Evolutionary conservation across 2,113 vertebrate genomes (phyloP), one percentile per base, ranked within the genome.

Genomic region (Sinosuthora webbiana): DNA sequence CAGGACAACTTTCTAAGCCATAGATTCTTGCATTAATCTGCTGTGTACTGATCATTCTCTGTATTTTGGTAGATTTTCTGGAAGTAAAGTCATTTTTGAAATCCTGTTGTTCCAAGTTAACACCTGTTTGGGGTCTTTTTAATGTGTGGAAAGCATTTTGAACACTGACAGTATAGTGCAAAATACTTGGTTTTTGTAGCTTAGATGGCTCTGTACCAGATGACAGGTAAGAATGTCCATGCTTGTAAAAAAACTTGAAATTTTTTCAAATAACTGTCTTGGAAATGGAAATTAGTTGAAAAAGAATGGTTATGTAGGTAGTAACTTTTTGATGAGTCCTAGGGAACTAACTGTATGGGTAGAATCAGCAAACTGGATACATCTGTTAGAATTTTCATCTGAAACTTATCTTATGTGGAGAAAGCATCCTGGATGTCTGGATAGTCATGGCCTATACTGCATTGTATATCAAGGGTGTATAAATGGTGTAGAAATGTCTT

Each of bases 401-500:
- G 85, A 87, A 88, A 80, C 37, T 42, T 13, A 10, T 33, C 14
- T 41, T 64, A 11, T 2, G 8, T 33, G n/a, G 22, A 60, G 63
- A 65, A 75, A 90, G 35, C 39, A 35, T 87, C 74, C 25, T 0
- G 0, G 39, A 75, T 83, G 41, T 65, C 24, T 65, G 71, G n/a
- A 55, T 69, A 75, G 55, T 57, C 21, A 28, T 25, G 81, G 71
- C 25, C 56, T 82, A 3, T 35, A 20, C 57, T 68, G 57, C 35
- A 20, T 41, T 90, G 87, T 85, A 44, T 89, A 52, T 87, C 64
- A 86, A 23, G 15, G 49, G 59, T 64, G 76, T 39, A 39, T 39
- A 95, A 96, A 91, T 57, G 52, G 21, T 39, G 41, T 89, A 94
- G 85, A 91, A 90, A 67, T 55, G 50, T 84, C 70, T 91, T 89